A percentile compares a stretch with the other conserved stretches of the same genome.
Evolutionary conservation across 2,888 invertebrate species (phyloP).

Genomic region (Plusia festucae): DNA sequence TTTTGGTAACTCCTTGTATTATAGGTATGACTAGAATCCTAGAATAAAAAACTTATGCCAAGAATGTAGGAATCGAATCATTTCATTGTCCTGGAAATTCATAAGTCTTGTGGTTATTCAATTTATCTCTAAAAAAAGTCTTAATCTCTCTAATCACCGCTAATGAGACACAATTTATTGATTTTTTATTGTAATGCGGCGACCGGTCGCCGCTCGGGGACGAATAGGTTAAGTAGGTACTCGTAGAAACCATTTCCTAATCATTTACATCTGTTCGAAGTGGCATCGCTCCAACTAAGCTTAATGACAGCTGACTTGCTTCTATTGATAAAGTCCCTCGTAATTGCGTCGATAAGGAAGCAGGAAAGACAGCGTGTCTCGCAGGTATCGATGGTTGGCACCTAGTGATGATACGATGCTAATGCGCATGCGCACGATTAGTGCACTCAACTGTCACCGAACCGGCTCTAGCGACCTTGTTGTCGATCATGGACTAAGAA

Average conservation of each 20-base stretch:
- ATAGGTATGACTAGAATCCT: no score
- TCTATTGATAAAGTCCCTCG: neutral
- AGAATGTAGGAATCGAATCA: no score
- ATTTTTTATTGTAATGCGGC: no score
- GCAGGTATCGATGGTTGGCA: neutral
- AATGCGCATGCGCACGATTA: slow-evolving; percentile 37
- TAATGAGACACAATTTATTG: no score
- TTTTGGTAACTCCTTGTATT: no score
- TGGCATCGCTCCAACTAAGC: neutral
- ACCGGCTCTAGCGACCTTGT: slow-evolving; percentile 44
- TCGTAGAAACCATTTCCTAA: neutral
- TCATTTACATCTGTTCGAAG: neutral
- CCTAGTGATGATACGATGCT: slow-evolving; percentile 25
- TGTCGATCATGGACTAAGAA: neutral
- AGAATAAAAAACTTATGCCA: no score
- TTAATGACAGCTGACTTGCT: neutral
- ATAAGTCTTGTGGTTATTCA: no score
- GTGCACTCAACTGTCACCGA: slow-evolving; percentile 50
- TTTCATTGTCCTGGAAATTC: no score
- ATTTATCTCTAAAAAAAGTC: no score
- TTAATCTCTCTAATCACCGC: no score
- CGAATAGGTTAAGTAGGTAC: neutral
- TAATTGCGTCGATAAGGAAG: slow-evolving; percentile 10
- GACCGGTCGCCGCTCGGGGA: no score
- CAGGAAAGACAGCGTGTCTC: slow-evolving; percentile 20